Conservation (phyloP, 2,113 vertebrate species). For the Lota lota region DNA sequence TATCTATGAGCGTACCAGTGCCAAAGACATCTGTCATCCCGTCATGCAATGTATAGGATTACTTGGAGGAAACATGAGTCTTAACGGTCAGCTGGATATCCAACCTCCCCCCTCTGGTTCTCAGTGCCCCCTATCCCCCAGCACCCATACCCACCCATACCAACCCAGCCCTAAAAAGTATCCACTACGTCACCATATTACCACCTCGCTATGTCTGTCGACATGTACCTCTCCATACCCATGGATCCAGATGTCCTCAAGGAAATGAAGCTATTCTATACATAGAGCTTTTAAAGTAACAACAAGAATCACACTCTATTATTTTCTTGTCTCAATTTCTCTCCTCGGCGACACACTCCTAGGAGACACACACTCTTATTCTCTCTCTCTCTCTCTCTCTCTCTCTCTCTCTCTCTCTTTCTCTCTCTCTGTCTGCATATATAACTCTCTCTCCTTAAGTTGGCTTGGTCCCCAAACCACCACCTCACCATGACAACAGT, state of each 20-base stretch:
- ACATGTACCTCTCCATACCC: too few species aligned
- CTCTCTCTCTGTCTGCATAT: not conserved
- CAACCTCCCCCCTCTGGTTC: slow-evolving; percentile 15
- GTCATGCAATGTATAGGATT: slow-evolving; percentile 33
- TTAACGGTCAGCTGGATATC: slow-evolving; percentile 45
- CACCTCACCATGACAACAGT: slow-evolving; percentile 50
- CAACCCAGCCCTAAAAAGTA: slow-evolving; percentile 16
- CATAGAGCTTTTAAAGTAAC: too few species aligned
- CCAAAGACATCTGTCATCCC: slow-evolving; percentile 9
- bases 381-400: not conserved
- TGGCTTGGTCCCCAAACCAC: slow-evolving; percentile 32
- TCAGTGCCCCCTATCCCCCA: slow-evolving; percentile 14
- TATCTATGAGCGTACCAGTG: slow-evolving; percentile 31
- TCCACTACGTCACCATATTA: slow-evolving; percentile 31
- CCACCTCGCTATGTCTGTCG: too few species aligned
- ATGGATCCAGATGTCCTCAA: too few species aligned
- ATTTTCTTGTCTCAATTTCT: not conserved
- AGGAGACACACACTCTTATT: not conserved
- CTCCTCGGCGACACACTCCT: not conserved
- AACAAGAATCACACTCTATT: not conserved
- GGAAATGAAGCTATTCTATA: too few species aligned
- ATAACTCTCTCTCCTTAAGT: slow-evolving; percentile 18
- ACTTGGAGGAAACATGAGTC: slow-evolving; percentile 46
- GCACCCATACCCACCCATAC: too few species aligned
- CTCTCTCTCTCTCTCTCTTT: not conserved